Conservation (phyloP, 2,797 vertebrate species). For the Novumbra hubbsi region DNA sequence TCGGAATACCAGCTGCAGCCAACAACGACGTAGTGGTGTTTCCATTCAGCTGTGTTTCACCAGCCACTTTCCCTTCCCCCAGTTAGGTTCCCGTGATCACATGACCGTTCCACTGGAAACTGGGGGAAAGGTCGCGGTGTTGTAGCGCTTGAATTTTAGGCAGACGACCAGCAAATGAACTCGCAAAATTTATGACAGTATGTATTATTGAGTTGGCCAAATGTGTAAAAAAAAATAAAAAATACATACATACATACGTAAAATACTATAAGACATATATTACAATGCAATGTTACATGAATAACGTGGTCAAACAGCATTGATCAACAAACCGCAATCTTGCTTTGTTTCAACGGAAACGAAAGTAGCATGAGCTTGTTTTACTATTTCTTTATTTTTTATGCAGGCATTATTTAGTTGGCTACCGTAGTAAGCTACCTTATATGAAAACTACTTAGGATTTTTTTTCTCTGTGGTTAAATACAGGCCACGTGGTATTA, state of each 20-base stretch:
- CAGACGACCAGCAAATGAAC: background rate
- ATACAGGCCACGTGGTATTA: background rate
- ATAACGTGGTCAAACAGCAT: background rate
- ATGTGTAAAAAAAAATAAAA: background rate
- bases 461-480: background rate
- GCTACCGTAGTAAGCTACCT: background rate
- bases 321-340: background rate
- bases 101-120: slow-evolving; percentile 73
- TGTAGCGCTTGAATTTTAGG: background rate
- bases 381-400: background rate
- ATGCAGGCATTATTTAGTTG: background rate
- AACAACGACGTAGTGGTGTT: background rate
- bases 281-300: background rate
- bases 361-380: background rate
- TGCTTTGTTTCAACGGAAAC: background rate
- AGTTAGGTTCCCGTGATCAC: slow-evolving; percentile 58
- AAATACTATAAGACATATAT: background rate
- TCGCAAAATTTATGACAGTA: background rate
- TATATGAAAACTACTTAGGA: background rate
- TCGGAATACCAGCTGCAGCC: background rate
- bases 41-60: slow-evolving; percentile 25
- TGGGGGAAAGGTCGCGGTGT: slow-evolving; percentile 78
- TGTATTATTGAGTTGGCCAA: background rate
- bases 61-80: slow-evolving; percentile 54
- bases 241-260: too few species aligned